Base-by-base conservation (phyloP, 2,888 invertebrate species). In the Lottia gigantea region DNA sequence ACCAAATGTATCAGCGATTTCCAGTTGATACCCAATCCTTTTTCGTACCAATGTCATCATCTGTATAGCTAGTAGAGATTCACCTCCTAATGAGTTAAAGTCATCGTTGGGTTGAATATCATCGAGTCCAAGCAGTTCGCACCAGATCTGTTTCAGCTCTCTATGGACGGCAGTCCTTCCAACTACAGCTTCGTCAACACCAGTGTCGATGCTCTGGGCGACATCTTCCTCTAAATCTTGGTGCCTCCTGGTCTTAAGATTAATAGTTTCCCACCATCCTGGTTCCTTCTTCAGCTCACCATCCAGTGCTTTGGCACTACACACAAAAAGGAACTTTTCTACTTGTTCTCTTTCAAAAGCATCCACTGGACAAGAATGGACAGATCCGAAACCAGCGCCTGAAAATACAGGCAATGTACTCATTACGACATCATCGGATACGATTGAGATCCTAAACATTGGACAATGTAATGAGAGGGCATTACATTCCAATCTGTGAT, bases 1-100 rank as follows among this genome's bases (percentile, higher is more conserved):
- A 26, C 64, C 63, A 62, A 69, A 69, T n/a, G 69, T 69, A 62
- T 69, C 64, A n/a, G 69, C 69, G 19, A 69, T 69, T 45, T 69
- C 69, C 19, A 69, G 47, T 46, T 64, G 64, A 55, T 64, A 69
- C 1, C 69, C 64, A 25, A 69, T 69, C 16, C 64, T 63, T 19
- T 69, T 69, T 31, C 69, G 64, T 12, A 69, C 64, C 49, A 69
- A 46, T 15, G 69, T 64, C 64, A 69, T 64, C 69, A 69, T 69
- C 55, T 69, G 69, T 23, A 69, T 64, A 26, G 69, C 69, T 26
- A 69, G 64, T 19, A 69, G 46, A n/a, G 69, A 69, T 47, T 69
- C 69, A 16, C 69, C 69, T 19, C 69, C 64, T 1, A 69, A 15
- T 4, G 69, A 46, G 46, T 69, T 69, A 40, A 69, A 64, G 23